These are phyloP conservation scores for Caradrina clavipalpis DNA, from an alignment of 2,888 invertebrate species.

Conservation along the genomic window DNA sequence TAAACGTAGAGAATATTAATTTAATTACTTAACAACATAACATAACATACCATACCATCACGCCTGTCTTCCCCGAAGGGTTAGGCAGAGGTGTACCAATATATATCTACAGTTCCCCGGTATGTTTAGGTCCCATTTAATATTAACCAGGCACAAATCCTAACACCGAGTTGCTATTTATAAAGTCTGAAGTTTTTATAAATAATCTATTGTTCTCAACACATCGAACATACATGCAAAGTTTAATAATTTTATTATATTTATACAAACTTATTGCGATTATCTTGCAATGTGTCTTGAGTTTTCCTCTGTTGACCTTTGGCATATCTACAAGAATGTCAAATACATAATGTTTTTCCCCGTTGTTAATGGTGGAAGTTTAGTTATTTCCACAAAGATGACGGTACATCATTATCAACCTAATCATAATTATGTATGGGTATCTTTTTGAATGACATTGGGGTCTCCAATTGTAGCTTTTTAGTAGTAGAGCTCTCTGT, in stretches of 20 bases:
- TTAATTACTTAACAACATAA: no score
- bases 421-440: not conserved
- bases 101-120: no score
- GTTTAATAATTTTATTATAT: not conserved
- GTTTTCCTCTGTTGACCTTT: conserved; percentile 6
- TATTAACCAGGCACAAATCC: no score
- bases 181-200: no score
- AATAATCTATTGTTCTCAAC: not conserved
- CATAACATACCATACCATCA: no score
- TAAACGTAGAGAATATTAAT: no score
- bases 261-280: conserved; percentile 5
- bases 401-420: not conserved
- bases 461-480: no score
- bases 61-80: no score
- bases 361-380: not conserved
- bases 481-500: no score
- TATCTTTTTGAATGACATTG: not conserved
- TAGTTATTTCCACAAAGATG: not conserved
- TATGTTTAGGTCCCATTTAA: no score
- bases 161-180: no score
- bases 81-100: no score
- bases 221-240: not conserved
- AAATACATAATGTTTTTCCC: conserved; percentile 9
- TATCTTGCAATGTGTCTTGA: not conserved
- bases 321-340: conserved; percentile 4